Base-by-base conservation (phyloP, 2,888 invertebrate genomes). In the Alentia gelatinosa region DNA sequence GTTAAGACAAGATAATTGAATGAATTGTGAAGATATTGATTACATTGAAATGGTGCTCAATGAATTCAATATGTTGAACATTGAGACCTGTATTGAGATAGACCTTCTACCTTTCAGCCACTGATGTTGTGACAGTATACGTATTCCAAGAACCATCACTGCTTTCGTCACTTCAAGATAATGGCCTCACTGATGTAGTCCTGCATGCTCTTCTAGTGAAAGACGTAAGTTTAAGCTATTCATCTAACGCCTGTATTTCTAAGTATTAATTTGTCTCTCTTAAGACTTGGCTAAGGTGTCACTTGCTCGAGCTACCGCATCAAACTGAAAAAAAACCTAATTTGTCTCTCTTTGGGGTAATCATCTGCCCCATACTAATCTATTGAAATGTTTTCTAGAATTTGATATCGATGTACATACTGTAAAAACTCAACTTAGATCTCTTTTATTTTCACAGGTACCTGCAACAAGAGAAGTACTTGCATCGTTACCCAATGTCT, bases 41-140 rank as follows among this genome's bases (percentile, higher is more conserved):
- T n/a, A n/a, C n/a, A n/a, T n/a, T n/a, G n/a, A n/a, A n/a, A n/a
- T n/a, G n/a, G n/a, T n/a, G n/a, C n/a, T n/a, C n/a, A n/a, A n/a
- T n/a, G n/a, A n/a, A n/a, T n/a, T n/a, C n/a, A n/a, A n/a, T n/a
- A n/a, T n/a, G n/a, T n/a, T n/a, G n/a, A n/a, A n/a, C n/a, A n/a
- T n/a, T n/a, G n/a, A n/a, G n/a, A n/a, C n/a, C n/a, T n/a, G n/a
- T n/a, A n/a, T n/a, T n/a, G n/a, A n/a, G n/a, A n/a, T n/a, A n/a
- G n/a, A n/a, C 19, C 9, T 56, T 56, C 5, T 40, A 89, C 90
- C 68, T 15, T 93, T 94, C 94, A 96, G 96, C 96, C 23, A 96
- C 98, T 0, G 98, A 98, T 96, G 98, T 98, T 37, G 98, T 98
- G 23, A 98, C 98, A 0, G 98, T 98, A 9, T 98, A 98, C 95